These are phyloP conservation scores for Lydus trimaculatus DNA, from an alignment of 2,888 invertebrate species.

Conservation along the genomic window DNA sequence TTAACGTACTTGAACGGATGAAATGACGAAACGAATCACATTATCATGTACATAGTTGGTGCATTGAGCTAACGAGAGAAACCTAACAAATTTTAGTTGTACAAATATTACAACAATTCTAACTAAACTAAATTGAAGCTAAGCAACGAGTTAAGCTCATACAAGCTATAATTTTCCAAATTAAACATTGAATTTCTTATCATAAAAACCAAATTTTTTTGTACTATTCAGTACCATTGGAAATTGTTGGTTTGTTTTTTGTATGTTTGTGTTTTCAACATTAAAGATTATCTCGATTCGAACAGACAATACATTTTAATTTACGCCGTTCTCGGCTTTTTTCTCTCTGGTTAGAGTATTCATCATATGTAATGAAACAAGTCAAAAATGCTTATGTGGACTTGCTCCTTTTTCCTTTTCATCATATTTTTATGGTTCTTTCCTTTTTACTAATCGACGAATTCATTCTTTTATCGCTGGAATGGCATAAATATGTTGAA, in stretches of 20 bases:
- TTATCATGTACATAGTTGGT: too few species aligned
- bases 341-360: neutral
- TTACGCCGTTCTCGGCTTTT: neutral
- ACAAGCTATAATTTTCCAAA: too few species aligned
- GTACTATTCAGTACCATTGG: too few species aligned
- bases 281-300: neutral
- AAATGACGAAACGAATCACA: too few species aligned
- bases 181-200: too few species aligned
- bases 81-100: too few species aligned
- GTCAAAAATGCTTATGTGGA: neutral
- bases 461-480: neutral
- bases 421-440: neutral
- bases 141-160: too few species aligned
- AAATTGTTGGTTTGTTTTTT: too few species aligned
- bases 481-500: neutral
- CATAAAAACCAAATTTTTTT: neutral
- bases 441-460: neutral
- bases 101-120: too few species aligned
- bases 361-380: neutral
- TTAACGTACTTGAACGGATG: too few species aligned
- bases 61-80: too few species aligned
- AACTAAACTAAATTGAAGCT: too few species aligned
- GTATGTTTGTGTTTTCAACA: neutral
- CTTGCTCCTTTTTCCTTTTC: neutral
- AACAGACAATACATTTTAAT: neutral